These are phyloP conservation scores for Calosoma granatense DNA, from an alignment of 1,140 invertebrate species.

Conservation along the genomic window DNA sequence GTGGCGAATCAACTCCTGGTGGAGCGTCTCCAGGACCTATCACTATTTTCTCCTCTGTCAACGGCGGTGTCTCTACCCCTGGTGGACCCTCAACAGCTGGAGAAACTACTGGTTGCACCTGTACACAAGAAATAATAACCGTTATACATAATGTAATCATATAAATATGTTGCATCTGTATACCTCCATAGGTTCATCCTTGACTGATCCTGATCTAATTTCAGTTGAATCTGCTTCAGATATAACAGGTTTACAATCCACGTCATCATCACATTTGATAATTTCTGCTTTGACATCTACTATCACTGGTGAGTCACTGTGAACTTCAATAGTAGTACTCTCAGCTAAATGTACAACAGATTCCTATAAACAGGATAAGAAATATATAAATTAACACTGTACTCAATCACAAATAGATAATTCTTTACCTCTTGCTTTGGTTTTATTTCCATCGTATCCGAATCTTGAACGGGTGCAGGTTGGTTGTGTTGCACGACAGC, in stretches of 20 bases:
- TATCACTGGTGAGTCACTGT: neutral
- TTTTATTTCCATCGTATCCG: neutral
- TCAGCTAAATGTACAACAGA: conserved; percentile 5
- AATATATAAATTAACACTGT: neutral
- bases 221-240: conserved; percentile 31
- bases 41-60: neutral
- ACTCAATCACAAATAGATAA: neutral
- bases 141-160: neutral
- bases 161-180: conserved; percentile 10
- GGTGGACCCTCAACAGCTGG: neutral
- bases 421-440: neutral
- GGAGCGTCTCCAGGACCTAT: neutral
- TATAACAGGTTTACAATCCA: conserved; percentile 10
- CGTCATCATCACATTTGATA: neutral
- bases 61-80: neutral
- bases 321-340: conserved; percentile 2
- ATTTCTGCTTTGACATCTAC: conserved; percentile 4
- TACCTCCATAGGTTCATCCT: conserved; percentile 7
- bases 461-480: conserved; percentile 20
- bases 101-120: neutral
- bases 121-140: neutral
- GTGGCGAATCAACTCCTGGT: neutral
- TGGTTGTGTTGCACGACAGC: conserved; percentile 1
- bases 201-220: neutral
- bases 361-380: neutral